phyloP scores from a whole-genome alignment of 2,888 invertebrate species.

The Sisyra nigra region DNA sequence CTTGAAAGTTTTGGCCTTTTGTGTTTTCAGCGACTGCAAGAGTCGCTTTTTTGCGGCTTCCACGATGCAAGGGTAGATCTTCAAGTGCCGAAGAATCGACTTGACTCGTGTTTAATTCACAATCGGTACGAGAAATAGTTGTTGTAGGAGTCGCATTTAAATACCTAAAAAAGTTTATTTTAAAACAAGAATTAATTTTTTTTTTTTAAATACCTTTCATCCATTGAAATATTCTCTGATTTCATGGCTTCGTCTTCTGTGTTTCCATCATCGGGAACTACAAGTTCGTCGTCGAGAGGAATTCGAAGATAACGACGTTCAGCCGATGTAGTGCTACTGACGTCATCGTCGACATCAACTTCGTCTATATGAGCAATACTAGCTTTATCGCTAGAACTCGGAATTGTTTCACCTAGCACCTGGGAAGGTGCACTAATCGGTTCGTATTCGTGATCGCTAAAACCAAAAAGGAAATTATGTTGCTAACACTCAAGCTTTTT shows the following conservation, averaged over 20 bases:
- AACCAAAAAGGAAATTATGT: too few species aligned
- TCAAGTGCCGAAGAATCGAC: conserved; percentile 49
- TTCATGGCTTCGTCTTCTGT: conserved; percentile 21
- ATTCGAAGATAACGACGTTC: conserved; percentile 14
- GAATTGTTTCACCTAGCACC: too few species aligned
- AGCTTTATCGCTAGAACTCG: not conserved
- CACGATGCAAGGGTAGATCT: conserved; percentile 41
- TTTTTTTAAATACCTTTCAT: conserved; percentile 19
- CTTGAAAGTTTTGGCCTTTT: conserved; percentile 34
- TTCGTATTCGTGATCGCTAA: conserved; percentile 88
- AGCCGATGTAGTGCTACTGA: conserved; percentile 8
- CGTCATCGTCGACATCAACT: conserved; percentile 6
- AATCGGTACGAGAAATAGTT: conserved; percentile 42
- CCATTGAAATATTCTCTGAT: conserved; percentile 22
- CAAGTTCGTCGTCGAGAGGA: conserved; percentile 25
- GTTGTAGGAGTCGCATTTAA: conserved; percentile 38
- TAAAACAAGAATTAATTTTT: too few species aligned
- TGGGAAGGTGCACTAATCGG: conserved; percentile 72
- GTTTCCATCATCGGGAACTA: conserved; percentile 25
- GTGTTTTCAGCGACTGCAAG: conserved; percentile 9
- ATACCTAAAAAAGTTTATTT: conserved; percentile 27
- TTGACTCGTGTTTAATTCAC: conserved; percentile 48
- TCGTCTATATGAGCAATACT: conserved; percentile 9
- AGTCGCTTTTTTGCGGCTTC: conserved; percentile 21
- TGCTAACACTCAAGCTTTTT: too few species aligned